Evolutionary conservation across 1,140 invertebrate species (phyloP), one percentile per base, ranked within the genome.

Genomic region (Tribolium castaneum): DNA sequence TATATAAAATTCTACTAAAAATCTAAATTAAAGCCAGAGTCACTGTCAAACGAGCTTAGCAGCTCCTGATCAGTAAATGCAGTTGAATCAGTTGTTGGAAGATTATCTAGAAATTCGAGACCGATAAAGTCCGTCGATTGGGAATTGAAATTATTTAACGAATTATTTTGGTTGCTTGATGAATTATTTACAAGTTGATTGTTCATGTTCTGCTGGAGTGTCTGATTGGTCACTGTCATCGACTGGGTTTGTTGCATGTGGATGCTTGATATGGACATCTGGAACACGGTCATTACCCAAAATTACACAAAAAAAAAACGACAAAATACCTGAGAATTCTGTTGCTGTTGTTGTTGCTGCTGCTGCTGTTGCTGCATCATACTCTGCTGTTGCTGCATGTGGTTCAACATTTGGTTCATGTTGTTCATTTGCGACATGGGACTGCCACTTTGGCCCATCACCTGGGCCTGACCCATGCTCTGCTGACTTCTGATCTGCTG

Each of bases 21-120:
- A 80, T 87, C 86, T 75, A 87, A 81, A 83, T 89, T 91, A 81
- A 91, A 91, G 50, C 87, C 87, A 51, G 88, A 86, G 81, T 89
- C 88, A 54, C 88, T 89, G 78, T 90, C 90, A 54, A 90, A 88
- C 2, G 93, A 94, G 86, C 92, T 94, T 81, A 95, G 90, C 77
- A 95, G 86, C 81, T 95, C 94, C 85, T 94, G 93, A 54, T 93
- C 93, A 77, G 92, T 93, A 83, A 94, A 92, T 79, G 91, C 92
- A 80, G 90, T 90, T 50, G 92, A 88, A 82, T 94, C 93, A 14
- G 89, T 89, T 70, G 92, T 89, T 45, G 92, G 92, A 84, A 94
- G 89, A 86, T 93, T 93, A 82, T 95, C 94, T n/a, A 95, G 87
- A 86, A 95, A 93, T 88, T 95, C 94, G 78, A 94, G 89, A 86